Base-by-base conservation (phyloP, 1,140 invertebrate genomes). In the Galleria mellonella region DNA sequence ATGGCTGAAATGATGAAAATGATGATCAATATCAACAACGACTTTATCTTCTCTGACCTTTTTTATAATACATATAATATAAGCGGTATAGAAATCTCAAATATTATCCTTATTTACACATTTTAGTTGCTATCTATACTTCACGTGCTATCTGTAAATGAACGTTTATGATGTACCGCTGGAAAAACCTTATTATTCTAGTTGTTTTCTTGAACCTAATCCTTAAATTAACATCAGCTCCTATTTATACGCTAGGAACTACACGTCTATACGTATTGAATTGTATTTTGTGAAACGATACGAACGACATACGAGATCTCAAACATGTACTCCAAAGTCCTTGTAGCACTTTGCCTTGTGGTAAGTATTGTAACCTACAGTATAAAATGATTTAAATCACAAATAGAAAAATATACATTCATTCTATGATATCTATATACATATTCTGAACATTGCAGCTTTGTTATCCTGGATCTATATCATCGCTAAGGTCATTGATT, bases 171-270 rank as follows among this genome's bases (percentile, higher is more conserved):
- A 23, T 23, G 6, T 23, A 23, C 30, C n/a, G 63, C 51, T 61
- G 74, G 74, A 49, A 82, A 82, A 78, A 66, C 77, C 74, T 50
- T 47, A 36, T 47, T 51, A 45, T 45, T 38, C 45, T 58, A 66
- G 58, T 56, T 62, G 48, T 55, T 49, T 49, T 59, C 47, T 48
- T 54, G 14, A 48, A 51, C 49, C 36, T 65, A 67, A 75, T 65
- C 54, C 37, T 46, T 55, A 35, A 23, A 43, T 30, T 43, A 71
- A 81, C 50, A 68, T 17, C 33, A 40, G 14, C 32, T 32, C 28
- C 46, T 79, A 79, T 76, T 23, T 23, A 79, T 67, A 65, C 72
- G 46, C 36, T 7, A 40, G 23, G 23, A 44, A 11, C 10, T 13
- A 14, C 8, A 23, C 17, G 6, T 23, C 17, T 23, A 23, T 3